Evolutionary conservation across 2,888 invertebrate species (phyloP), one percentile per base, ranked within the genome.

Genomic region (Monoplex corrugatus): DNA sequence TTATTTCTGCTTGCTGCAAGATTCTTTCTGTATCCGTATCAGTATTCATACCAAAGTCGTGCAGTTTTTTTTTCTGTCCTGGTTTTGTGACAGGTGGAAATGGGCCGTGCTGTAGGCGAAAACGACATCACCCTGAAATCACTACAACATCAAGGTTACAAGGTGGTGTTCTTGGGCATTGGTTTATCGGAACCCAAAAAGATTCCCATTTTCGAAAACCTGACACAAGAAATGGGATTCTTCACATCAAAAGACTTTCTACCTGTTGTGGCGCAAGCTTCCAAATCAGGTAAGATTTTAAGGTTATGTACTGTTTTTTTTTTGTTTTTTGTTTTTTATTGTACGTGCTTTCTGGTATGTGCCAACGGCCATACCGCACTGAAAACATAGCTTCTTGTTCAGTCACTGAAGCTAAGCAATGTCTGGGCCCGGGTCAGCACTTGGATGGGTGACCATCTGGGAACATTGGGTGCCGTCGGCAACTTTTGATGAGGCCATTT

Each of bases 181-280:
- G 97, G 96, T 95, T 96, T 99, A 75, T 99, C 99, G 0, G 97
- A 99, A 95, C 97, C 99, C 0, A 99, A 98, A 94, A 96, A 97
- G 35, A 97, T 98, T 88, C 97, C 98, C 0, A 97, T 98, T 40
- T 96, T 96, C 92, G 93, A 95, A 92, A 97, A 97, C 0, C 96
- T 99, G 0, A 97, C 97, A 0, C 96, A 97, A 88, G 97, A 97
- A 16, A 97, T 98, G 97, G 99, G 99, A 0, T 99, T 99, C 96
- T 99, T 97, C 95, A 99, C 99, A 0, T 99, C 99, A 83, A 99
- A 99, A 96, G 97, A 97, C 92, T 99, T 99, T 95, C 96, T 99
- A 87, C 99, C 99, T 0, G 96, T 97, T 78, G 99, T 99, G 0
- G 97, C 99, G 0, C 97, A 97, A 93, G 98, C 98, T 40, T 99